phyloP scores from a whole-genome alignment of 2,797 vertebrate species.

The Rhynchonycteris naso region DNA sequence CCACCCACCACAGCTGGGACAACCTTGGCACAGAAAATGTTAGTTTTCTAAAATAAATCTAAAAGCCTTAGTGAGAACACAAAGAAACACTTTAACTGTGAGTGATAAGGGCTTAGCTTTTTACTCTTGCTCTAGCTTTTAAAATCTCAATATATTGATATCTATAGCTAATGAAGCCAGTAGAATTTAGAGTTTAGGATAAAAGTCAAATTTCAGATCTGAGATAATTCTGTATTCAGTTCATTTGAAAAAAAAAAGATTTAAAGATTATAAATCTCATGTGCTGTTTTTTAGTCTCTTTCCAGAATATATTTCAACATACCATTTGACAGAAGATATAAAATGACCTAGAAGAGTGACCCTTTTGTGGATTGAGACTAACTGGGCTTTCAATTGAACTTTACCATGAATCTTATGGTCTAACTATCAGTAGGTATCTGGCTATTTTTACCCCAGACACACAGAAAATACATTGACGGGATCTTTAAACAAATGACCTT shows the following conservation, averaged over 20 bases:
- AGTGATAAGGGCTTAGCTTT: neutral
- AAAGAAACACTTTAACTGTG: neutral
- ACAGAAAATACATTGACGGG: slow-evolving; percentile 2
- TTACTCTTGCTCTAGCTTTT: slow-evolving; percentile 7
- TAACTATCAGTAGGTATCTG: neutral
- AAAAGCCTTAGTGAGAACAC: slow-evolving; percentile 49
- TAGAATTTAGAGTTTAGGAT: neutral
- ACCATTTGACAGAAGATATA: neutral
- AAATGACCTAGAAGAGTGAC: slow-evolving; percentile 8
- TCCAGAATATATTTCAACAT: neutral
- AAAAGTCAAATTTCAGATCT: slow-evolving; percentile 35
- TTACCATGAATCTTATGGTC: neutral
- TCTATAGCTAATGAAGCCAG: slow-evolving; percentile 45
- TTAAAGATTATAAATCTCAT: neutral
- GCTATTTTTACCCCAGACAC: slow-evolving; percentile 32
- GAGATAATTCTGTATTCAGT: slow-evolving; percentile 40
- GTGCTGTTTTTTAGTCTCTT: neutral
- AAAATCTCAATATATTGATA: slow-evolving; percentile 17
- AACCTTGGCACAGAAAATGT: slow-evolving; percentile 2
- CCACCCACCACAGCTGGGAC: neutral
- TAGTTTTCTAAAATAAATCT: slow-evolving; percentile 45
- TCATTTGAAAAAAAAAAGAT: slow-evolving; percentile 20
- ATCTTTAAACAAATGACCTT: neutral
- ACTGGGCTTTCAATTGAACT: slow-evolving; percentile 44
- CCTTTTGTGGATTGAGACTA: slow-evolving; percentile 47